phyloP scores from a whole-genome alignment of 1,140 invertebrate species.

The Drosophila arawakana region DNA sequence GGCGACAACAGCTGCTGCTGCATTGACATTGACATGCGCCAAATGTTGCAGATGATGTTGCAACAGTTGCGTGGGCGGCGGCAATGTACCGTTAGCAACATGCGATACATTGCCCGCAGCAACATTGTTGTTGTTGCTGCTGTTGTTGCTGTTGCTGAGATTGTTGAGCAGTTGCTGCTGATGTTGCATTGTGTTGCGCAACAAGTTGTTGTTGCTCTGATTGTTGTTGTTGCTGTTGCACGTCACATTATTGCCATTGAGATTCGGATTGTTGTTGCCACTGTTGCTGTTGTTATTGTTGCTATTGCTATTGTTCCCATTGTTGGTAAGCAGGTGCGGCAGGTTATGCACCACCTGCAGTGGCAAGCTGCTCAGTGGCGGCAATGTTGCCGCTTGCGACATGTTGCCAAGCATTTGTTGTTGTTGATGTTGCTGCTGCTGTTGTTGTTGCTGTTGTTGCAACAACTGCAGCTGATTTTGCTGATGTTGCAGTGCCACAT shows the following conservation, averaged over 20 bases:
- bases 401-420: slow-evolving; percentile 75
- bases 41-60: slow-evolving; percentile 83
- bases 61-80: slow-evolving; percentile 78
- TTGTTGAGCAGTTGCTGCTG: slow-evolving; percentile 59
- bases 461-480: slow-evolving; percentile 70
- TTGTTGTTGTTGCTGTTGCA: slow-evolving; percentile 51
- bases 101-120: slow-evolving; percentile 42
- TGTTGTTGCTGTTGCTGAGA: slow-evolving; percentile 56
- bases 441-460: slow-evolving; percentile 67
- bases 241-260: slow-evolving; percentile 38
- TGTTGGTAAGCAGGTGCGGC: slow-evolving; percentile 71
- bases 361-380: slow-evolving; percentile 76
- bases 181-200: slow-evolving; percentile 57
- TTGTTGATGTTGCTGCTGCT: slow-evolving; percentile 69
- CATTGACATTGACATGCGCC: slow-evolving; percentile 81
- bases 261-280: slow-evolving; percentile 55
- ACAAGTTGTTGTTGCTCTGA: slow-evolving; percentile 28
- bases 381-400: slow-evolving; percentile 68
- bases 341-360: slow-evolving; percentile 82
- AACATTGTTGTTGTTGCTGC: slow-evolving; percentile 58
- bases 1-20: slow-evolving; percentile 69
- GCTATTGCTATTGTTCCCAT: slow-evolving; percentile 44
- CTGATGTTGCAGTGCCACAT: slow-evolving; percentile 60
- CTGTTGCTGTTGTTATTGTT: slow-evolving; percentile 37
- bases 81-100: slow-evolving; percentile 62